Evolutionary conservation across 2,888 invertebrate genomes (phyloP).

Genomic region (Neocrepidodera transversa): DNA sequence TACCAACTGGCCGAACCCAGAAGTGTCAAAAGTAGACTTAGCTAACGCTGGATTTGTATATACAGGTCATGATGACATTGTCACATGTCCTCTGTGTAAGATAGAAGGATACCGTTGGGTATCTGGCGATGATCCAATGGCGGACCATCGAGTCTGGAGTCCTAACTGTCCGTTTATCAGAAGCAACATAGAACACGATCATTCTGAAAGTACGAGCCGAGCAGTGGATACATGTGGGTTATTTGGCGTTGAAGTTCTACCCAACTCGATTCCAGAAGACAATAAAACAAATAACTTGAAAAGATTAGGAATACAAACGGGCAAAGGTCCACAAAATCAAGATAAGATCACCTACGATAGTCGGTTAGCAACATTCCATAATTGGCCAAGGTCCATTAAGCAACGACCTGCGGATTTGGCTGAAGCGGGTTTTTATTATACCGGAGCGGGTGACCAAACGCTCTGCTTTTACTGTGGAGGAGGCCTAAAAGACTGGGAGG

Average conservation of each 20-base stretch:
- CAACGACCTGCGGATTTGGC: constrained; percentile 83
- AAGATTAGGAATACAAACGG: constrained; percentile 50
- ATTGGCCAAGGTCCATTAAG: constrained; percentile 83
- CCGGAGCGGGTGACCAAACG: constrained; percentile 84
- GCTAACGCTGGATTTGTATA: constrained; percentile 87
- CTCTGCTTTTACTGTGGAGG: constrained; percentile 94
- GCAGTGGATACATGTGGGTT: constrained; percentile 55
- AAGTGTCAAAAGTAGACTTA: constrained; percentile 68
- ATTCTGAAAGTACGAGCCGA: constrained; percentile 48
- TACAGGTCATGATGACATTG: constrained; percentile 68
- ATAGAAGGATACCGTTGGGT: constrained; percentile 85
- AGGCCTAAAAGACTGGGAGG: constrained; percentile 93
- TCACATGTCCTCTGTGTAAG: constrained; percentile 82
- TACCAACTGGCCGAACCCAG: constrained; percentile 70
- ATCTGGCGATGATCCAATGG: constrained; percentile 79
- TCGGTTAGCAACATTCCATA: constrained; percentile 73
- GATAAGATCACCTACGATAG: constrained; percentile 74
- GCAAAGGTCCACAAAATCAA: constrained; percentile 62
- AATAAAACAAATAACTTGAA: constrained; percentile 38
- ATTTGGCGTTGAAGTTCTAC: constrained; percentile 53
- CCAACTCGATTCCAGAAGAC: constrained; percentile 57
- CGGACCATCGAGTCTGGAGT: constrained; percentile 82
- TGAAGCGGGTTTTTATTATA: constrained; percentile 92
- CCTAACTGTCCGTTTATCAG: constrained; percentile 80
- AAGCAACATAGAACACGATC: constrained; percentile 51